Base-by-base conservation (phyloP, 2,113 vertebrate species). In the Eidolon helvum region DNA sequence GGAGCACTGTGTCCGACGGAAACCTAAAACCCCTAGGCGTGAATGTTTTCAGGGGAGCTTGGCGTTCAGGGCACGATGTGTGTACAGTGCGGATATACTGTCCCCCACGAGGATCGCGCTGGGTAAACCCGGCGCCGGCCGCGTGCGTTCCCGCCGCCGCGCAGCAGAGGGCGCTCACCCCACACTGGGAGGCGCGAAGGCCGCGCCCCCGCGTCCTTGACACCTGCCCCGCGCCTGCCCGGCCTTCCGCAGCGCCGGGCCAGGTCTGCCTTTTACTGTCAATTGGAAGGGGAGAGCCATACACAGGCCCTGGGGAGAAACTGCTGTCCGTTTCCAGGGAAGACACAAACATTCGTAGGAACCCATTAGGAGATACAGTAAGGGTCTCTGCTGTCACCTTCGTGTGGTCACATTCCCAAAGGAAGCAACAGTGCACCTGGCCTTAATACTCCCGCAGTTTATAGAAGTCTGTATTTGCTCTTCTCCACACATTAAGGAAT, bases 161-260 rank as follows among this genome's bases (percentile, higher is more conserved):
- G 94, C 97, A 95, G 87, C 75, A 97, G 97, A 98, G 97, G 97
- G 96, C 92, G 48, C 95, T 35, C 78, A 19, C 33, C 72, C 3
- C 61, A 3, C 28, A 22, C 28, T 43, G 40, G 40, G 40, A 43
- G 40, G 40, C 40, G 40, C 40, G 40, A 4, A 43, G 40, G 40
- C 40, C 40, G 43, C 43, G 43, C 43, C 43, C 43, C 45, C 45
- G 45, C 45, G 45, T 11, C 45, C 45, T 9, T 1, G 12, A 14
- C 12, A 12, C 48, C 48, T 12, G 48, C 48, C 48, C 48, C 2
- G 48, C 48, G 48, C 48, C 48, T 14, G 12, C 48, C 53, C 35
- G 10, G 16, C 33, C 2, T 10, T 19, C 21, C 28, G 26, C 10
- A 9, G 28, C 30, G 10, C 5, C 21, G 11, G 35, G 15, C 16